Conservation (phyloP, 2,888 invertebrate genomes). For the Ariolimax columbianus region DNA sequence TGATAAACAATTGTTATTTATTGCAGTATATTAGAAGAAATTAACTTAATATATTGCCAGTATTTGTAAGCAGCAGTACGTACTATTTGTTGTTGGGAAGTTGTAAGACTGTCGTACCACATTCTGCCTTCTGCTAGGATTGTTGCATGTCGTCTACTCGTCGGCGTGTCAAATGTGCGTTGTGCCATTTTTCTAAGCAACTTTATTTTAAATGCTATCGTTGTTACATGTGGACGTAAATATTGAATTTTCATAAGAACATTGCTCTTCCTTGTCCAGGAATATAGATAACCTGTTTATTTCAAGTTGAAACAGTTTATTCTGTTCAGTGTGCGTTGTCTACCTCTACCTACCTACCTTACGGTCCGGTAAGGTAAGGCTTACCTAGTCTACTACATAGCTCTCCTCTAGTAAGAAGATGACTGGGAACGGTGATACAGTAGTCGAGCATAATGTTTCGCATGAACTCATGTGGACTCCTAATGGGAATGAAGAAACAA, state of each 20-base stretch:
- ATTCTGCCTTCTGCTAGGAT: constrained; percentile 40
- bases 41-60: no score
- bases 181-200: neutral
- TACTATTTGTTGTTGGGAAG: neutral
- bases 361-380: no score
- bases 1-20: no score
- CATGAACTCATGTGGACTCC: constrained; percentile 73
- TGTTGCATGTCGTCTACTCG: neutral
- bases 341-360: no score
- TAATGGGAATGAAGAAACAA: constrained; percentile 61
- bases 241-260: neutral
- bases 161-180: neutral
- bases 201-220: no score
- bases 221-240: no score
- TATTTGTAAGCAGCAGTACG: neutral
- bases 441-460: neutral
- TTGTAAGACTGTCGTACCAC: constrained; percentile 35
- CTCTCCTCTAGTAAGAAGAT: neutral
- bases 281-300: neutral
- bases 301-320: neutral
- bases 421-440: constrained; percentile 12
- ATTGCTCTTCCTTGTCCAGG: neutral
- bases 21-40: no score
- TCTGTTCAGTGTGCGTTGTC: no score
- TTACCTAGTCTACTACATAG: no score